Conservation (phyloP, 2,113 vertebrate species). For the Dipodomys stephensi region DNA sequence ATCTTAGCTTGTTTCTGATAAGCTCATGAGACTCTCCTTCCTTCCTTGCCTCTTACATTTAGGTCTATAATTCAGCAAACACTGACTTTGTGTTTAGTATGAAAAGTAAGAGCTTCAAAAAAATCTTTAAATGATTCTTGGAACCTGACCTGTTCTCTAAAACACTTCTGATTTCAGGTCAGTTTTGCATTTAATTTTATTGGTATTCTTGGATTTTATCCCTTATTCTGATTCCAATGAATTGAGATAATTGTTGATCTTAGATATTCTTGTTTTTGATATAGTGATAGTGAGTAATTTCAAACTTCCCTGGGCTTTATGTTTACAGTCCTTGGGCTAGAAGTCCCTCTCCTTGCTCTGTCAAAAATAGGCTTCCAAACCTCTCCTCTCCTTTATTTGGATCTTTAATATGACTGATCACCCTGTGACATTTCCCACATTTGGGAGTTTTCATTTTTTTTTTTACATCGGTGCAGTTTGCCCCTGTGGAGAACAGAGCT, state of each 20-base stretch:
- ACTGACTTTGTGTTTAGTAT: not conserved
- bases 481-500: not conserved
- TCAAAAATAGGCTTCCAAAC: not conserved
- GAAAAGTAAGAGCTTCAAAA: not conserved
- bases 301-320: not conserved
- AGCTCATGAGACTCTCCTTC: not conserved
- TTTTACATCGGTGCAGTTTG: not conserved
- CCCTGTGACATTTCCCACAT: not conserved
- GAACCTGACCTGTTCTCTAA: not conserved
- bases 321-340: not conserved
- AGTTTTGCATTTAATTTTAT: not conserved
- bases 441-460: not conserved
- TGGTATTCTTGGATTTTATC: not conserved
- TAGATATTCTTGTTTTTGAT: constrained; percentile 22
- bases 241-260: not conserved
- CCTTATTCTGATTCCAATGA: not conserved
- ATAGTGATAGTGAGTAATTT: not conserved
- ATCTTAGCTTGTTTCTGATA: not conserved
- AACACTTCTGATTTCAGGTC: not conserved
- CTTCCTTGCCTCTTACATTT: not conserved
- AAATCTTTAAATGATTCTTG: constrained; percentile 10
- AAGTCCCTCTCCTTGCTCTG: not conserved
- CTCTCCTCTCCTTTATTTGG: not conserved
- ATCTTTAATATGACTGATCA: not conserved
- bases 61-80: not conserved